phyloP scores from a whole-genome alignment of 1,140 invertebrate species.

The Sycophaga agraensis region DNA sequence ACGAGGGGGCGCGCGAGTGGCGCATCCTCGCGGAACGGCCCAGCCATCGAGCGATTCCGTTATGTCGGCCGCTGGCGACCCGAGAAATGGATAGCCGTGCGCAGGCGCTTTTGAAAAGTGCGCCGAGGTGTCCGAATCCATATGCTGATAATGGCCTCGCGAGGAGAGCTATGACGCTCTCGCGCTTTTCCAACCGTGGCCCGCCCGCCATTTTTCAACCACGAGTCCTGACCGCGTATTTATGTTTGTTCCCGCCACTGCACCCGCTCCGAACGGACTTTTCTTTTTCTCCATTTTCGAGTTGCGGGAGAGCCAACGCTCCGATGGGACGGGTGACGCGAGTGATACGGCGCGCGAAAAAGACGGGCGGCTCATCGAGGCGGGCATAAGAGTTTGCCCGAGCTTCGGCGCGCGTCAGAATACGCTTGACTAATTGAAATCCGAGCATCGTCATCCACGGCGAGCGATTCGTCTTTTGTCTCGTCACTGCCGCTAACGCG shows the following conservation, averaged over 20 bases:
- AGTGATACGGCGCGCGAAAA: background rate
- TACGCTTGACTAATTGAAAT: constrained; percentile 18
- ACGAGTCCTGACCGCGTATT: too few species aligned
- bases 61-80: background rate
- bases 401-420: background rate
- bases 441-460: constrained; percentile 1
- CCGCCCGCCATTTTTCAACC: too few species aligned
- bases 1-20: constrained; percentile 24
- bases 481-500: constrained; percentile 10
- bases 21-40: constrained; percentile 34
- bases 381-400: background rate
- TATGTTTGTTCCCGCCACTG: too few species aligned
- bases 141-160: background rate
- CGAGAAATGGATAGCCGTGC: constrained; percentile 1
- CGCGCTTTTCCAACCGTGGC: constrained; percentile 24
- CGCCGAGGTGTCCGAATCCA: background rate
- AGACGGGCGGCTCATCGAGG: background rate
- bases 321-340: too few species aligned
- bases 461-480: constrained; percentile 29
- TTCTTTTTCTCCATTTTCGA: too few species aligned
- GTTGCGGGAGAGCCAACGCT: too few species aligned
- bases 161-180: constrained; percentile 15
- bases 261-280: too few species aligned
- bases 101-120: constrained; percentile 18
- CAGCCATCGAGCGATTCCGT: constrained; percentile 5